Conservation (phyloP, 2,888 invertebrate genomes). For the Steromphala cineraria region DNA sequence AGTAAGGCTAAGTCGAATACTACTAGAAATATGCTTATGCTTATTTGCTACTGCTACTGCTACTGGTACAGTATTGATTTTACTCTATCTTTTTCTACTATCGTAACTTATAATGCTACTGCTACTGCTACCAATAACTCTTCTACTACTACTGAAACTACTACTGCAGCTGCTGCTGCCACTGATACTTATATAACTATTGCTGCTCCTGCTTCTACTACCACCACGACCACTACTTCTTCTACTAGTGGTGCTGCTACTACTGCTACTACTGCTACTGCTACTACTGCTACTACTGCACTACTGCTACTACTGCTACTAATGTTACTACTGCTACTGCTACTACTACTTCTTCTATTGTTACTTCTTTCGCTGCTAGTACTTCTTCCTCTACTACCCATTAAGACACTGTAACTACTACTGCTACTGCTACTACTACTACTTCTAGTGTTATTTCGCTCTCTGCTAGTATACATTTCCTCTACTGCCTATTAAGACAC, state of each 20-base stretch:
- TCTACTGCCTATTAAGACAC: no score
- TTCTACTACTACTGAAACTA: constrained; percentile 29
- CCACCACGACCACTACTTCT: constrained; percentile 24
- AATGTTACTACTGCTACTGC: constrained; percentile 26
- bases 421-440: constrained; percentile 28
- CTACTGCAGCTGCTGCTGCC: constrained; percentile 36
- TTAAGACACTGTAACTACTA: constrained; percentile 23
- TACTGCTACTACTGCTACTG: constrained; percentile 25
- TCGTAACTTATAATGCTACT: constrained; percentile 30
- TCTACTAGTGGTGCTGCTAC: constrained; percentile 27
- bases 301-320: constrained; percentile 27
- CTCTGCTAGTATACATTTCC: no score
- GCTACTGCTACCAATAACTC: constrained; percentile 27
- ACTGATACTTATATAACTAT: constrained; percentile 24
- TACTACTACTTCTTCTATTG: constrained; percentile 5
- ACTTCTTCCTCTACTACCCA: no score
- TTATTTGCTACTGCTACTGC: not conserved
- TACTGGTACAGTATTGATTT: not conserved
- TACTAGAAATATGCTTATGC: constrained; percentile 7
- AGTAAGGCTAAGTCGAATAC: not conserved
- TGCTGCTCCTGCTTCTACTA: constrained; percentile 20
- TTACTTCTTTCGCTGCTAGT: not conserved
- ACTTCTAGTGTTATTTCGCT: not conserved
- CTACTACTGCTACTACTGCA: constrained; percentile 31
- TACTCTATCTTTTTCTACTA: not conserved